Evolutionary conservation across 2,113 vertebrate genomes (phyloP), one percentile per base, ranked within the genome.

Genomic region (Oceanites oceanicus): DNA sequence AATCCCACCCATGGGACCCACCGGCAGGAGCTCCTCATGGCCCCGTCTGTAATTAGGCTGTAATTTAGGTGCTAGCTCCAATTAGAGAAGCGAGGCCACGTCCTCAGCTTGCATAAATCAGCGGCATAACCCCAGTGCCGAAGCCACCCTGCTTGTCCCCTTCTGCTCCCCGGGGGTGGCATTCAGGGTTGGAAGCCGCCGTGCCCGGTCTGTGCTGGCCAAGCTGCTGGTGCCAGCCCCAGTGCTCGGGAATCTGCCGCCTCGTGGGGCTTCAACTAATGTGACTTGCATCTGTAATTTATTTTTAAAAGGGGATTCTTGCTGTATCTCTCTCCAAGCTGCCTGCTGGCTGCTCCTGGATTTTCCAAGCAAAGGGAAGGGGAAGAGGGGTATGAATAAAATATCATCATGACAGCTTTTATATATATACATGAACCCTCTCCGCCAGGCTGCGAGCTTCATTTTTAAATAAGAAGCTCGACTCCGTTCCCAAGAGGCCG

Each of bases 331-430:
- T 88, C 95, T 73, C 87, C 78, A 44, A 62, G 84, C 94, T 94
- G 96, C 95, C 89, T 96, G 87, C 94, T 94, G 83, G 90, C 88
- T 94, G 96, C 84, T 95, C 95, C 94, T 95, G 97, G 96, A 96
- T 97, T 96, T 97, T 97, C 97, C 96, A 92, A 90, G 92, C 94
- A 95, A 94, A 93, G 87, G 92, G 89, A 94, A 97, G 93, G 91
- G 94, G 94, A 95, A 93, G 88, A 97, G 88, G 94, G 94, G 89
- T 92, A 97, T 97, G 97, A 97, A 97, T 97, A 97, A 97, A 97
- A 97, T 97, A 97, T 97, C 87, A 96, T 82, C 87, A 50, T 90
- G 91, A 94, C 96, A 95, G 93, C 91, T 97, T 95, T 96, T 96
- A 92, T 97, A 96, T 91, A 96, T 92, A 95, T 75, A 91, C 95